phyloP scores from a whole-genome alignment of 2,797 vertebrate genomes.

The Staurois parvus region DNA sequence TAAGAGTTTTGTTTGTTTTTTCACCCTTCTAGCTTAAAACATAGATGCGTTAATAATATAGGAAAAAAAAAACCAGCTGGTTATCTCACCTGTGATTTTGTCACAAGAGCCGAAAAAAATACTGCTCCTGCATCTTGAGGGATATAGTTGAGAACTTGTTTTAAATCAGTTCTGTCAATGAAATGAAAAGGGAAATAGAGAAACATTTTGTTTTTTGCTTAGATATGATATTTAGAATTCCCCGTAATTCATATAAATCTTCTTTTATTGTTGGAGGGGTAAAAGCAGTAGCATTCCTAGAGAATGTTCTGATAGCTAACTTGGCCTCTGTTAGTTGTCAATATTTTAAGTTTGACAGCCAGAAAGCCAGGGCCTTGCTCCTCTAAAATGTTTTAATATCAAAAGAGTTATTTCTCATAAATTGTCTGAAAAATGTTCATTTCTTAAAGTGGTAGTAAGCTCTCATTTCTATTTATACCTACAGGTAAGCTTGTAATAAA shows the following conservation, averaged over 20 bases:
- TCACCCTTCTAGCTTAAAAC: too few relatives aligned
- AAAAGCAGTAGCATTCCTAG: constrained; percentile 17
- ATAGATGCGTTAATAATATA: too few relatives aligned
- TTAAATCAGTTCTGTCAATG: background rate
- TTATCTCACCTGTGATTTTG: too few relatives aligned
- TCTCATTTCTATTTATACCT: too few relatives aligned
- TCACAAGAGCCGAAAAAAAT: too few relatives aligned
- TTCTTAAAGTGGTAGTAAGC: too few relatives aligned
- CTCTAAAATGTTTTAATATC: constrained; percentile 38
- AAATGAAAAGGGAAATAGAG: background rate
- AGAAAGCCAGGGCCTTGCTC: background rate
- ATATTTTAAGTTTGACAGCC: constrained; percentile 38
- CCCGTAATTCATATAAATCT: constrained; percentile 35
- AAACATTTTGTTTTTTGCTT: constrained; percentile 46
- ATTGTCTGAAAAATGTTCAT: too few relatives aligned
- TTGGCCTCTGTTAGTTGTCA: constrained; percentile 21
- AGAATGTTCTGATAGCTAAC: constrained; percentile 21
- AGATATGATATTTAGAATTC: constrained; percentile 18
- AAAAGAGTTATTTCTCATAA: background rate
- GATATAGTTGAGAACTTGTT: background rate
- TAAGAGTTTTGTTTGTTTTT: too few relatives aligned
- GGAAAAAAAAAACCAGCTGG: too few relatives aligned
- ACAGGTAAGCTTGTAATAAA: too few relatives aligned
- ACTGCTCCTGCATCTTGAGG: too few relatives aligned
- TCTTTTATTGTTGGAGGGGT: background rate